Evolutionary conservation across 2,888 invertebrate genomes (phyloP), one percentile per base, ranked within the genome.

Genomic region (Chesias legatella): DNA sequence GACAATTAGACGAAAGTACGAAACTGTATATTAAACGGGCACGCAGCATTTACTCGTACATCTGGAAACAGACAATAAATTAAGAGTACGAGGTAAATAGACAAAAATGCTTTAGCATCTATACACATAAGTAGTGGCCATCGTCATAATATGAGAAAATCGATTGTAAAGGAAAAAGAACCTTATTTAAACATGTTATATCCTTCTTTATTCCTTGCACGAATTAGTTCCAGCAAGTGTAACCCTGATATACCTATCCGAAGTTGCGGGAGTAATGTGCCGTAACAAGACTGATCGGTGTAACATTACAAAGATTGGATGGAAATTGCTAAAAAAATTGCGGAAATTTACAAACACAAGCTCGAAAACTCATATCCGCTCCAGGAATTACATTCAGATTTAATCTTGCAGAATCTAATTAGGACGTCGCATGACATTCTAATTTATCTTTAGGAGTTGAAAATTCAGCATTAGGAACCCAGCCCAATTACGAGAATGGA

Each of bases 251-350:
- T 48, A 43, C 43, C 38, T 38, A 20, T 8, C 28, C 20, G 20
- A 20, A 39, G 32, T 36, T 45, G 36, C 13, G 34, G 30, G 40
- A 43, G 48, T 60, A 59, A 63, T 58, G 56, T 50, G 47, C 50
- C 57, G 61, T 58, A 52, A 59, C 53, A 55, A 51, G 56, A 54
- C 45, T 54, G 54, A 57, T 60, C 60, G 52, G 43, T 36, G 46
- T 48, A 44, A 59, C 53, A 57, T 58, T 58, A 57, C 53, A 50
- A 49, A 57, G 40, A 49, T 53, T 51, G 51, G 56, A 56, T 56
- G 50, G 46, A 48, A 54, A 57, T 60, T 55, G 48, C 48, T 48
- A 51, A 51, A 53, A n/a, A 51, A 53, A 51, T 43, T 35, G 40
- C 43, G 40, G 42, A 48, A 48, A 51, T 51, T 46, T 43, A 13